Conservation (phyloP, 2,888 invertebrate genomes). For the Dilophus febrilis region DNA sequence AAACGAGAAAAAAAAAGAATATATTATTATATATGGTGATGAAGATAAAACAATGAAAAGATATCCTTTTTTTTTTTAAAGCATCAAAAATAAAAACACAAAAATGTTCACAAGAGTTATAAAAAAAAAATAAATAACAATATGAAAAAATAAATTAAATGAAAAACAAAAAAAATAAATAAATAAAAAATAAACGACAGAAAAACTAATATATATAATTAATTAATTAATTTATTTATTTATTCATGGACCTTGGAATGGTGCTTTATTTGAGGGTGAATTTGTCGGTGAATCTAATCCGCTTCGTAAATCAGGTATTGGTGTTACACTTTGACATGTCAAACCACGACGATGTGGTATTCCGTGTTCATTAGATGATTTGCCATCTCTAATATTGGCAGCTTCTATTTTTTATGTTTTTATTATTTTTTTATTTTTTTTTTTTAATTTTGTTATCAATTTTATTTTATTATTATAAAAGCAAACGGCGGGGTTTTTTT, state of each 20-base stretch:
- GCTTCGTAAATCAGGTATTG: conserved; percentile 73
- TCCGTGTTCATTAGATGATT: conserved; percentile 68
- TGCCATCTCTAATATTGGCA: conserved; percentile 14
- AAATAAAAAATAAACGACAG: conserved; percentile 10
- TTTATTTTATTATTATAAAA: conserved; percentile 1
- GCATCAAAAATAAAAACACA: background rate
- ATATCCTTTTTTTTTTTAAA: background rate
- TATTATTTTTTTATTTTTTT: conserved; percentile 2
- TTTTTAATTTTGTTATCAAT: conserved; percentile 1
- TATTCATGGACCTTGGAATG: conserved; percentile 27
- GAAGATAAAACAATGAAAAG: no score
- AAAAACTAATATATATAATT: conserved; percentile 4
- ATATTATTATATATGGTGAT: no score
- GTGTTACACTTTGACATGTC: conserved; percentile 63
- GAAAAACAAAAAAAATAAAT: conserved; percentile 11
- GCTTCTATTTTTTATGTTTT: background rate
- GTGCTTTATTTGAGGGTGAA: conserved; percentile 27
- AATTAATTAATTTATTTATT: background rate
- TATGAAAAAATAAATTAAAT: conserved; percentile 8
- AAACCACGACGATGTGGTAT: conserved; percentile 71
- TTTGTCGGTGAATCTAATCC: conserved; percentile 27
- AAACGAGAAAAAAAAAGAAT: no score
- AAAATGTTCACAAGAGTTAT: background rate
- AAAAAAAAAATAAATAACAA: background rate
- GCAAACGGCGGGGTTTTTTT: no score